Conservation (phyloP, 2,113 vertebrate genomes). For the Furnarius figulus region DNA sequence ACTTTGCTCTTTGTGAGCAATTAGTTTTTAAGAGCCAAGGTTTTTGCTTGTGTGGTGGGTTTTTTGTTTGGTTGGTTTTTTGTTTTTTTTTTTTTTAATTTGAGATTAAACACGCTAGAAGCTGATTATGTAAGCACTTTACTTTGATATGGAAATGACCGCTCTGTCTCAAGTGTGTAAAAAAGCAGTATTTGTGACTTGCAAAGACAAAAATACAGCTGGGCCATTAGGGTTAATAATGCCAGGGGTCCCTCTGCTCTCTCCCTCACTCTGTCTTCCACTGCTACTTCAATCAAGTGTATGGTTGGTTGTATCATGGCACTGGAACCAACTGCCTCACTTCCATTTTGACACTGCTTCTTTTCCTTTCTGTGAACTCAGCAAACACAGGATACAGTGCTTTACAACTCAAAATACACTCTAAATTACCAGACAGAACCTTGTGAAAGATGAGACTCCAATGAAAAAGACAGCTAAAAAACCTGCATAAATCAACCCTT, state of each 20-base stretch:
- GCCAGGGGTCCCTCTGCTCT: neutral
- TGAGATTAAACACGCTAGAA: neutral
- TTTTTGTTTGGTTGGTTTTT: neutral
- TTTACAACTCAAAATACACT: neutral
- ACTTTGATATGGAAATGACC: neutral
- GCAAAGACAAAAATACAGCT: neutral
- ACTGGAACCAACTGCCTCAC: neutral
- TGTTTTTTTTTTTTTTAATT: neutral
- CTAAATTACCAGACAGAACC: neutral
- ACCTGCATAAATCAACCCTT: neutral
- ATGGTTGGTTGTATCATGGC: neutral
- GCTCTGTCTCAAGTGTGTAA: neutral
- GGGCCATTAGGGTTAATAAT: neutral
- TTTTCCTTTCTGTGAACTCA: neutral
- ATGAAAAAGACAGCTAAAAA: neutral
- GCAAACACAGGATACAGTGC: neutral
- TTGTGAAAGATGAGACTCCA: neutral
- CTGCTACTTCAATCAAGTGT: neutral
- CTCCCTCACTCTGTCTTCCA: neutral
- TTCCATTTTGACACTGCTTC: neutral
- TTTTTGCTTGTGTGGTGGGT: neutral
- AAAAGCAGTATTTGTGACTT: neutral
- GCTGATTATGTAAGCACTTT: neutral
- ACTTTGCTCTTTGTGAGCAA: neutral
- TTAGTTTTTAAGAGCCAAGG: neutral